Evolutionary conservation across 2,113 vertebrate genomes (phyloP), one percentile per base, ranked within the genome.

Genomic region (Pelusios castaneus): DNA sequence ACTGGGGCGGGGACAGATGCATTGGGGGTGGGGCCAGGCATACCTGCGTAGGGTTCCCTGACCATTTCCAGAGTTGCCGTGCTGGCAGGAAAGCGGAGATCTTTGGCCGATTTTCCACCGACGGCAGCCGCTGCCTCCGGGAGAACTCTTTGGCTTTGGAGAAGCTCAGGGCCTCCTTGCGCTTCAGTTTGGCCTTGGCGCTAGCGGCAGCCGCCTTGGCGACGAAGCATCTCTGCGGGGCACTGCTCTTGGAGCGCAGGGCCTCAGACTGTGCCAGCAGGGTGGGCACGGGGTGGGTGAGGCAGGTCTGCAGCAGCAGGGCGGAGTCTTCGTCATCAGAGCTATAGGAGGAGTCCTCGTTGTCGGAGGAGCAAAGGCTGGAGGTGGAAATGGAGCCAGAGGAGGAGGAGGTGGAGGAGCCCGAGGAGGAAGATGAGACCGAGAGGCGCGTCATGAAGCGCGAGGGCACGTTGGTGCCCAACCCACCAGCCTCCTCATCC

Each of bases 1-100:
- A n/a, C 17, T 19, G 7, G 34, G 8, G 43, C 7, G 3, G 7
- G 22, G 29, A 29, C 41, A 4, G 24, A 49, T 27, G 4, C 31
- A 1, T 38, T 2, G 9, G 60, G 16, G 31, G 8, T 3, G 16
- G 52, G 43, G 6, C 84, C 4, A 34, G 34, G 89, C 94, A 82
- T 95, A 99, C 99, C 99, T 99, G 99, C 3, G 99, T 99, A 90
- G 99, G 99, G 96, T 98, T 99, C 97, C 99, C 99, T 4, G 99
- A 99, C 99, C 99, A 99, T 97, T 98, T 98, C 99, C 99, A 99
- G 96, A 99, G 98, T 97, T 99, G 99, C 93, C 98, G 98, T 4
- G 99, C 98, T 4, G 99, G 98, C 92, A 99, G 98, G 97, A 99
- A 99, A 84, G 99, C 93, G 1, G 99, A 98, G 96, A 99, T 98